Conservation (phyloP, 2,113 vertebrate genomes). For the Tangachromis dhanisi region DNA sequence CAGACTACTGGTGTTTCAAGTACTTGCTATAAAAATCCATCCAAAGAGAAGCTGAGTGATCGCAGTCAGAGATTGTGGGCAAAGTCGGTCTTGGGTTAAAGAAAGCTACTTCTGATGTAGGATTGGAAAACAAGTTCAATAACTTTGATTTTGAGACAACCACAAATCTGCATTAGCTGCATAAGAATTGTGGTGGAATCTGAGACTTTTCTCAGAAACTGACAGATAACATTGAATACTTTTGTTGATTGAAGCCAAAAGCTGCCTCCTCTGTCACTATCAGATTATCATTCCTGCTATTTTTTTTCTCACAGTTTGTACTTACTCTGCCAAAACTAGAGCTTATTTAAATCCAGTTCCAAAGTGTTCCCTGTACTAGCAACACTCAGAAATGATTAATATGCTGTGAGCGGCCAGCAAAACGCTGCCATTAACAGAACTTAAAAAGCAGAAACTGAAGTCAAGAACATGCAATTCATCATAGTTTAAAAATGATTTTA, state of each 20-base stretch:
- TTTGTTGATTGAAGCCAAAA: constrained; percentile 20
- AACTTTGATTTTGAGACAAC: neutral
- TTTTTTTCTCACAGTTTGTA: constrained; percentile 32
- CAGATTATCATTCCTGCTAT: constrained; percentile 38
- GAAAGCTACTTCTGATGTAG: neutral
- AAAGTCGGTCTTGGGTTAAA: neutral
- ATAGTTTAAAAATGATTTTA: constrained; percentile 40
- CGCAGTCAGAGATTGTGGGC: neutral
- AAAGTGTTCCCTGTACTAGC: constrained; percentile 35
- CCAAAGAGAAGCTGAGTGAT: neutral
- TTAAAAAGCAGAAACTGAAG: constrained; percentile 32
- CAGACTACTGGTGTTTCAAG: neutral
- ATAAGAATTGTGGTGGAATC: neutral
- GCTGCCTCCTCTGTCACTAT: neutral
- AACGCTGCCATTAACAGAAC: constrained; percentile 26
- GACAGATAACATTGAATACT: constrained; percentile 5
- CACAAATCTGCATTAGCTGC: neutral
- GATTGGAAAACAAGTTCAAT: neutral
- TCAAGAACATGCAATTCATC: constrained; percentile 42
- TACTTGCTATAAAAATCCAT: neutral
- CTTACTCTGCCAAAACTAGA: constrained; percentile 38
- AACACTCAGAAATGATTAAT: constrained; percentile 62
- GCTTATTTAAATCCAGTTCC: constrained; percentile 30
- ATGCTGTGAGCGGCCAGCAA: constrained; percentile 2
- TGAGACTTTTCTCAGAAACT: neutral